Base-by-base conservation (phyloP, 2,888 invertebrate genomes). In the Dynastes grantii region DNA sequence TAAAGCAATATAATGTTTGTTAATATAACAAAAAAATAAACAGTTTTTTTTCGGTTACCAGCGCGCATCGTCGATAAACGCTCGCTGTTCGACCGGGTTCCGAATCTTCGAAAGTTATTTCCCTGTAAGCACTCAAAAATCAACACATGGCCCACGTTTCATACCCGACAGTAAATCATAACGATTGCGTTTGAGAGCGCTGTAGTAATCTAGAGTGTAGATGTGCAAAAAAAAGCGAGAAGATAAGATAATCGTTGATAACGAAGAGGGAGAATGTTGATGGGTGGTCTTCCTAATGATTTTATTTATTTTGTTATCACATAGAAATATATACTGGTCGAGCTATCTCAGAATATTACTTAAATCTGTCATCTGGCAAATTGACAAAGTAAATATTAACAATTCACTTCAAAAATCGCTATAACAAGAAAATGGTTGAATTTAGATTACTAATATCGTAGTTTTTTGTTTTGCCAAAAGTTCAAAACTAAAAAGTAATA, bases 81-180 rank as follows among this genome's bases (percentile, higher is more conserved):
- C 37, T 37, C 37, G 4, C 45, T 45, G 45, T 32, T 2, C 45
- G 45, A 45, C 45, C 45, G 45, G 9, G 45, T 9, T 45, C 63
- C 27, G 63, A 63, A 8, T 4, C 27, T 63, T 22, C 61, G 22
- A 22, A 22, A 22, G 61, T 22, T 61, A 61, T 22, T 22, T 22
- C 61, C 11, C 22, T 32, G 13, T 2, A 9, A n/a, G 32, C 13
- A 63, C 29, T 29, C 32, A 63, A 63, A 61, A 63, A 63, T 63
- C 63, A 63, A 63, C 63, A 63, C 63, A 63, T 63, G 63, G 63
- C 63, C 58, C 63, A 29, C 11, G 61, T 63, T 63, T 32, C 32
- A 1, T 63, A 8, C 2, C 45, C 45, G 29, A 27, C 29, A 63
- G 32, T 63, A 63, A 63, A 63, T 63, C 63, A 63, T 63, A 11